Base-by-base conservation (phyloP, 2,888 invertebrate genomes). In the Campopleginae sp. region DNA sequence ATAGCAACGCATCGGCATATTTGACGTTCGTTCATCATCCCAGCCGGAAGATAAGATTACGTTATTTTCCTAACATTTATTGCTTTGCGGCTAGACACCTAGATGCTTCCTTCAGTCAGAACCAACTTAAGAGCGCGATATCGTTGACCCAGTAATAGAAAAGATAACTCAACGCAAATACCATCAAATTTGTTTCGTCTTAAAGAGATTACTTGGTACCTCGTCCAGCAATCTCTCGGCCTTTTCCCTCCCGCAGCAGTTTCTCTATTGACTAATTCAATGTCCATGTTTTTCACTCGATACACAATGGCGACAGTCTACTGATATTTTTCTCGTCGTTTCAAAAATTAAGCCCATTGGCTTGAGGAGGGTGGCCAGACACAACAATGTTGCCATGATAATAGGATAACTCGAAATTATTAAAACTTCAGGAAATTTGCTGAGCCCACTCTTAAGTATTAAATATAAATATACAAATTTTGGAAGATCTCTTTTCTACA, bases 51-150 rank as follows among this genome's bases (percentile, higher is more conserved):
- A 86, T 86, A 82, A 86, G 85, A 86, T 86, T 74, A 82, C 82
- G 72, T 63, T 86, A 77, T 86, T 86, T 80, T 80, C 51, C 72
- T 65, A 82, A 82, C 80, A 68, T 80, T 85, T 85, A 80, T 85
- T 80, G 63, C 72, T 68, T 10, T 14, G 58, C 14, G 58, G 61
- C 71, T 42, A 44, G 72, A 71, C 33, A 27, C 46, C 76, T 61
- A 31, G 46, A 33, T 65, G 27, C 10, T 74, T 72, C 54, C 46
- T 58, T 58, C n/a, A 63, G 27, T 17, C 38, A 63, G 31, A 38
- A 42, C 38, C 42, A 38, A 70, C 75, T 46, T 19, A 63, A n/a
- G 42, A 38, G 17, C 33, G 27, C 33, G 78, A 68, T 63, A 78
- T 72, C 85, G 66, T 48, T 72, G 85, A 76, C 65, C 66, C 76